These are phyloP conservation scores for Galerucella calmariensis DNA, from an alignment of 2,888 invertebrate species.

Conservation along the genomic window DNA sequence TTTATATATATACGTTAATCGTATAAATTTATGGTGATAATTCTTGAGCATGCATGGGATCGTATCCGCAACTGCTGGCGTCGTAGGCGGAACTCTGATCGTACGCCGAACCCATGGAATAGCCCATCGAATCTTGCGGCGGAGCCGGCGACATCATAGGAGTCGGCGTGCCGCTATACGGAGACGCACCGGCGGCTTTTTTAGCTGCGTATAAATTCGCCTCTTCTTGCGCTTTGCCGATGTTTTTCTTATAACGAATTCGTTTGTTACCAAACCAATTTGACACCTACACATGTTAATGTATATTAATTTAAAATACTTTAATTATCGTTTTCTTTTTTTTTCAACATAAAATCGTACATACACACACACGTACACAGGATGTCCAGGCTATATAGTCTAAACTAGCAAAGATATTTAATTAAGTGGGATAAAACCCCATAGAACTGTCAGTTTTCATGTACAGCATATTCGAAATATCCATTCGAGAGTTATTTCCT, in stretches of 20 bases:
- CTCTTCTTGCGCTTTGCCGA: conserved; percentile 99
- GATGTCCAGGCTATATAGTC: conserved; percentile 4
- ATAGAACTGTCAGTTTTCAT: background rate
- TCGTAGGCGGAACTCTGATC: conserved; percentile 90
- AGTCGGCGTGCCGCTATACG: conserved; percentile 88
- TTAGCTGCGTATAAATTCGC: conserved; percentile 99
- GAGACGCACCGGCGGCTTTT: conserved; percentile 86
- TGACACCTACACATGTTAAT: conserved; percentile 77
- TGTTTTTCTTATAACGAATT: conserved; percentile 99
- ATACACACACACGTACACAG: conserved; percentile 5
- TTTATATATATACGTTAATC: conserved; percentile 7
- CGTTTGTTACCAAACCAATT: conserved; percentile 99
- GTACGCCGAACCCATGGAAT: conserved; percentile 92
- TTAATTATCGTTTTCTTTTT: background rate
- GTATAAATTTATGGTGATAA: conserved; percentile 69
- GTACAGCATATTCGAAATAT: too few species aligned
- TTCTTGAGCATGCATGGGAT: conserved; percentile 89
- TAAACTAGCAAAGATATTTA: conserved; percentile 1
- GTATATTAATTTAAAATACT: background rate
- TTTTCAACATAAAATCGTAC: background rate
- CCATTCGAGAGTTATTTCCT: too few species aligned
- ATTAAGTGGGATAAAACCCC: background rate
- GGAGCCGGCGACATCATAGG: conserved; percentile 96
- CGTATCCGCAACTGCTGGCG: conserved; percentile 90
- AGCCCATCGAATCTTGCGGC: conserved; percentile 92